phyloP scores from a whole-genome alignment of 2,113 vertebrate species.

The Haplochromis vanheusdeni region DNA sequence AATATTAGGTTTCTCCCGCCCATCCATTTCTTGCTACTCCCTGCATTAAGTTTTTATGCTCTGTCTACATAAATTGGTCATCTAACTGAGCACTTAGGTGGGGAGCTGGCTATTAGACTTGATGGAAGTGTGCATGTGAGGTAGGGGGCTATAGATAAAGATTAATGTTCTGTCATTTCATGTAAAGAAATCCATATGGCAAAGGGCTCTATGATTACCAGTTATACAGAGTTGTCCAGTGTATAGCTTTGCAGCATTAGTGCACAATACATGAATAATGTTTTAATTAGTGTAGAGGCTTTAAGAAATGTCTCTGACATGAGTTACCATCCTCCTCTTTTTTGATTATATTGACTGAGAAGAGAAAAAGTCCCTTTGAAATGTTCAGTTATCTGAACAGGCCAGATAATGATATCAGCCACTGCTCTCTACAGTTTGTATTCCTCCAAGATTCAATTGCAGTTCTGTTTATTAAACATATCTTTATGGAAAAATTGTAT shows the following conservation, averaged over 20 bases:
- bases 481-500: not conserved
- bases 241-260: not conserved
- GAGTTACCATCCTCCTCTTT: not conserved
- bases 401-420: not conserved
- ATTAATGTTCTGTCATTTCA: conserved; percentile 36
- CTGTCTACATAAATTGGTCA: not conserved
- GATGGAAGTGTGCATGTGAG: not conserved
- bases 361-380: not conserved
- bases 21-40: not conserved
- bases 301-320: not conserved
- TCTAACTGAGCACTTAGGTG: conserved; percentile 12
- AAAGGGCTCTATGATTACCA: not conserved
- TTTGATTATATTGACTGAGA: not conserved
- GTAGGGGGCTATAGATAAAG: not conserved
- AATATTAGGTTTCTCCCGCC: conserved; percentile 23
- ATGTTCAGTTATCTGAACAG: not conserved
- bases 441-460: not conserved
- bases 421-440: not conserved
- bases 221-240: not conserved
- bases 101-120: not conserved
- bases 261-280: conserved; percentile 4
- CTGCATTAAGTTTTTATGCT: not conserved
- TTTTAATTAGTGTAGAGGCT: conserved; percentile 41
- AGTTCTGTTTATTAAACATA: not conserved
- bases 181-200: conserved; percentile 35